These are phyloP conservation scores for Psophia crepitans DNA, from an alignment of 2,113 vertebrate genomes.

Conservation along the genomic window DNA sequence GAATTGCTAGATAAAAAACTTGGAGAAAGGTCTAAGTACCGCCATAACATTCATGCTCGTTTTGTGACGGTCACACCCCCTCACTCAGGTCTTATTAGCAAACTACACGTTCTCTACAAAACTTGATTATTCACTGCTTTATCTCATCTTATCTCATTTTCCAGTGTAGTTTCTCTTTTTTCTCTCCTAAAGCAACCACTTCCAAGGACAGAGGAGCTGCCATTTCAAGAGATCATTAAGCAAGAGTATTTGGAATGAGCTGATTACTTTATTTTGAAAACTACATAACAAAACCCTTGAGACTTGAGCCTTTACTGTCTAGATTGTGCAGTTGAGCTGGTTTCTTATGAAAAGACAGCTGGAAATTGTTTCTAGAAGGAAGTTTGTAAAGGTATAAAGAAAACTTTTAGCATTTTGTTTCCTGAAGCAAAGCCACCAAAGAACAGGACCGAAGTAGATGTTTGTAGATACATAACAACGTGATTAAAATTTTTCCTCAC, in stretches of 20 bases:
- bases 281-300: not conserved
- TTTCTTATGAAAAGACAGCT: not conserved
- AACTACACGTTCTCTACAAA: not conserved
- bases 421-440: not conserved
- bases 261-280: not conserved
- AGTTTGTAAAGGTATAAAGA: not conserved
- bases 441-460: not conserved
- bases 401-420: not conserved
- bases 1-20: not conserved
- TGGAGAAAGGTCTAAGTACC: not conserved
- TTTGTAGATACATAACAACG: not conserved
- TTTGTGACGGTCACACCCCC: not conserved
- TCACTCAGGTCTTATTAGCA: not conserved
- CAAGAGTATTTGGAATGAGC: not conserved
- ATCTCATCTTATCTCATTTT: not conserved
- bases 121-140: not conserved
- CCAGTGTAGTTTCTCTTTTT: not conserved
- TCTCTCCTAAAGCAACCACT: not conserved
- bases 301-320: not conserved
- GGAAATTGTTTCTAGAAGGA: not conserved
- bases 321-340: not conserved
- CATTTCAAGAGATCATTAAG: not conserved
- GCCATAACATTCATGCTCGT: not conserved
- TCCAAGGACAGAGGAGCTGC: not conserved
- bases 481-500: not conserved